Evolutionary conservation across 2,888 invertebrate species (phyloP).

Genomic region (Chalcosyrphus nemorum): DNA sequence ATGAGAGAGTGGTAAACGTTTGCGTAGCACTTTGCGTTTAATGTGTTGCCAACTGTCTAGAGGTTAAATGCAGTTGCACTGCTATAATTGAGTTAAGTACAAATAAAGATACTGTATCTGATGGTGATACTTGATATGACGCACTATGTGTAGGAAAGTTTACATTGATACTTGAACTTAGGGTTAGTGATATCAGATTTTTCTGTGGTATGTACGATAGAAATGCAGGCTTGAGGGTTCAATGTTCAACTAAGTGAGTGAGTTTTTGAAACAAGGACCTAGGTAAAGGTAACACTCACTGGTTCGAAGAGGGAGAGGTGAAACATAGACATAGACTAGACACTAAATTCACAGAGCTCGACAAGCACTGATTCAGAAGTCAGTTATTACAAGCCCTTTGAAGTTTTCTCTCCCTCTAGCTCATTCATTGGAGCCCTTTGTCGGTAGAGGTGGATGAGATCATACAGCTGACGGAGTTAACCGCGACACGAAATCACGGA

Average conservation of each 20-base stretch:
- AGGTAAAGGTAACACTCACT: too few relatives aligned
- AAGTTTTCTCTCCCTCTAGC: too few relatives aligned
- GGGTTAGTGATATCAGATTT: not conserved
- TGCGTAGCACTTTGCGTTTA: conserved; percentile 20
- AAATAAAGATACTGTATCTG: conserved; percentile 1
- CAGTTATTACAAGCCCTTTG: too few relatives aligned
- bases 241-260: not conserved
- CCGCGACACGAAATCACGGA: too few relatives aligned
- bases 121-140: conserved; percentile 8
- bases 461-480: too few relatives aligned
- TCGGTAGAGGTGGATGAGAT: too few relatives aligned
- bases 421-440: too few relatives aligned
- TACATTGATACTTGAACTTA: conserved; percentile 17
- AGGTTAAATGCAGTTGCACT: not conserved
- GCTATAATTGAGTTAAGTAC: conserved; percentile 2
- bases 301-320: too few relatives aligned
- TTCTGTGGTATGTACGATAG: not conserved
- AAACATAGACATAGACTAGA: too few relatives aligned
- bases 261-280: too few relatives aligned
- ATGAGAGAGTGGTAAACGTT: not conserved
- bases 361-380: too few relatives aligned
- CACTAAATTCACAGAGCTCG: too few relatives aligned
- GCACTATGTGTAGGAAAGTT: not conserved
- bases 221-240: not conserved
- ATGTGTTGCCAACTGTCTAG: not conserved